phyloP scores from a whole-genome alignment of 2,797 vertebrate species.

The Spea hammondii region DNA sequence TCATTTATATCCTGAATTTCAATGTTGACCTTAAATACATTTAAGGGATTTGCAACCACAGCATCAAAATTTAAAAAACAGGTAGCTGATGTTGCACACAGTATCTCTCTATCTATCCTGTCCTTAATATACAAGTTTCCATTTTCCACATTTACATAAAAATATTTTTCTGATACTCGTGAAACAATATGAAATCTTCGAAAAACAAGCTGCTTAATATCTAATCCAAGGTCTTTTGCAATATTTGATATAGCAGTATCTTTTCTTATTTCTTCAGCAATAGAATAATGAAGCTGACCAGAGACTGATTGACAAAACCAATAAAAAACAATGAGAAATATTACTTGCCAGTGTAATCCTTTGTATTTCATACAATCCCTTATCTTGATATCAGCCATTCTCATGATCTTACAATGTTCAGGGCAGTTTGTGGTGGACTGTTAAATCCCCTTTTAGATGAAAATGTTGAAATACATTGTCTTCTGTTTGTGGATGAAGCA shows the following conservation, averaged over 20 bases:
- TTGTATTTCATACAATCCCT: not conserved
- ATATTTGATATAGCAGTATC: constrained; percentile 51
- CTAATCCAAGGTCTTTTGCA: constrained; percentile 56
- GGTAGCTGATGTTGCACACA: constrained; percentile 8
- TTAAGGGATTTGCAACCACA: constrained; percentile 45
- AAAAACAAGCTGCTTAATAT: constrained; percentile 35
- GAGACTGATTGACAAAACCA: constrained; percentile 9
- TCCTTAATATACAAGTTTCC: constrained; percentile 50
- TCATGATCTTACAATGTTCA: not conserved
- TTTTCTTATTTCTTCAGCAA: constrained; percentile 20
- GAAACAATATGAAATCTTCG: constrained; percentile 62
- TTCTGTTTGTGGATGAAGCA: not conserved
- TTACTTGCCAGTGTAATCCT: constrained; percentile 14
- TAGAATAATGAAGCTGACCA: constrained; percentile 15
- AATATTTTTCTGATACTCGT: constrained; percentile 60
- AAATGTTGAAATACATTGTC: not conserved
- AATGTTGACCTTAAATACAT: constrained; percentile 46
- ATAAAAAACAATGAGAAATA: not conserved
- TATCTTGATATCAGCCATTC: constrained; percentile 8
- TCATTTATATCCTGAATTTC: constrained; percentile 57
- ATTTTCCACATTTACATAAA: constrained; percentile 66
- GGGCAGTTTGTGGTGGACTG: not conserved
- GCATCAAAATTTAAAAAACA: constrained; percentile 40
- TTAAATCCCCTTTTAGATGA: not conserved
- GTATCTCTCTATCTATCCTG: constrained; percentile 40